phyloP scores from a whole-genome alignment of 2,113 vertebrate genomes.

The Patagioenas fasciata region DNA sequence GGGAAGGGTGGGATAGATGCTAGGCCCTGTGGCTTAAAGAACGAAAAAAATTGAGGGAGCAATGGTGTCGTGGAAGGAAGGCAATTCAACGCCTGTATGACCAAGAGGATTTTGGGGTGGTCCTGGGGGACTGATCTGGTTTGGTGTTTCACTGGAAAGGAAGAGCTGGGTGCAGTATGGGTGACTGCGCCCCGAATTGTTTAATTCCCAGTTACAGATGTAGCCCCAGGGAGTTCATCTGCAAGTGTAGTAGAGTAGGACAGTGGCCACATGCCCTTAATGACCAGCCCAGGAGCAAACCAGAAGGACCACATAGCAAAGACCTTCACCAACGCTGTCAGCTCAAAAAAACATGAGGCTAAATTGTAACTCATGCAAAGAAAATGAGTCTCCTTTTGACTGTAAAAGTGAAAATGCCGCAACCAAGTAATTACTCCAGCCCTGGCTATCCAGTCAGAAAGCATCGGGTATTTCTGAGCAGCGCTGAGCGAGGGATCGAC shows the following conservation, averaged over 20 bases:
- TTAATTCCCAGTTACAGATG: neutral
- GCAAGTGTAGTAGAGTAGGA: neutral
- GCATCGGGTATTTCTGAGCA: conserved; percentile 49
- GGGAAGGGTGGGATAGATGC: neutral
- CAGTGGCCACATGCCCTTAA: neutral
- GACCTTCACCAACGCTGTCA: neutral
- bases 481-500: neutral
- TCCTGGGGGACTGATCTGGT: neutral
- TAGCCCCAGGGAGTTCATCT: neutral
- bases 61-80: neutral
- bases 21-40: neutral
- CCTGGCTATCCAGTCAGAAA: conserved; percentile 52
- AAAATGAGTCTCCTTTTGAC: neutral
- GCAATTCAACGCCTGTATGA: neutral
- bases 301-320: neutral
- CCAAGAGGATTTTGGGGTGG: neutral
- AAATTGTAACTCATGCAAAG: neutral
- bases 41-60: neutral
- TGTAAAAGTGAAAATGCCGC: neutral
- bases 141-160: neutral
- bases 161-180: neutral
- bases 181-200: neutral
- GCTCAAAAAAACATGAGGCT: neutral
- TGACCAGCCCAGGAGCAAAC: neutral
- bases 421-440: neutral